Base-by-base conservation (phyloP, 2,797 vertebrate genomes). In the Urophycis tenuis region DNA sequence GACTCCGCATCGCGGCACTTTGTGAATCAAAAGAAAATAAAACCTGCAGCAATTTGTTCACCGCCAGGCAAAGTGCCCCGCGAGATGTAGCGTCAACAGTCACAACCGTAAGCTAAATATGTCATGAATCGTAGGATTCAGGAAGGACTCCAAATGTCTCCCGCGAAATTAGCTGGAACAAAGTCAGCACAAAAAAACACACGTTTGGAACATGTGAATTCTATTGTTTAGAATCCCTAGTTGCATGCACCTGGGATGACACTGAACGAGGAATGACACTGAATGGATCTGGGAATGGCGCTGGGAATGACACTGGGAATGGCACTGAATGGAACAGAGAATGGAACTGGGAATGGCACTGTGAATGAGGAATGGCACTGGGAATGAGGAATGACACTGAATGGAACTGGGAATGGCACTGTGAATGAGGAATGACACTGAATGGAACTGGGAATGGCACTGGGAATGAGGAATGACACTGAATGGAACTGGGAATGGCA, bases 1-100 rank as follows among this genome's bases (percentile, higher is more conserved):
- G 77, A 78, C 45, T 29, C 60, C 60, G 79, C 39, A 17, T 12
- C 9, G 10, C 33, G 79, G 84, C 77, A 81, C 69, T 45, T 73
- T 67, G 77, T 77, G 17, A 74, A 79, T 80, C 74, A 71, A 69
- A 82, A 76, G 79, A 83, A 87, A 86, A 39, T 30, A 14, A 29
- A 73, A 73, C 36, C 72, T 73, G 72, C 69, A 17, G 69, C 30
- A 32, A 33, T 33, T 67, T 29, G 11, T 29, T 29, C 60, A 29
- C 22, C 45, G 19, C 19, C 60, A 67, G 29, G 25, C 12, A 67
- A 29, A 29, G 29, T 14, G 29, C 25, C 29, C 12, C 3, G n/a
- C 60, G 29, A 64, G 60, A 64, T 64, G 60, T 9, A 67, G 25
- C 8, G 60, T 67, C 25, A 67, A 64, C 60, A 64, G 60, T 29